phyloP scores from a whole-genome alignment of 2,113 vertebrate genomes.

The Malurus alboscapulatus region DNA sequence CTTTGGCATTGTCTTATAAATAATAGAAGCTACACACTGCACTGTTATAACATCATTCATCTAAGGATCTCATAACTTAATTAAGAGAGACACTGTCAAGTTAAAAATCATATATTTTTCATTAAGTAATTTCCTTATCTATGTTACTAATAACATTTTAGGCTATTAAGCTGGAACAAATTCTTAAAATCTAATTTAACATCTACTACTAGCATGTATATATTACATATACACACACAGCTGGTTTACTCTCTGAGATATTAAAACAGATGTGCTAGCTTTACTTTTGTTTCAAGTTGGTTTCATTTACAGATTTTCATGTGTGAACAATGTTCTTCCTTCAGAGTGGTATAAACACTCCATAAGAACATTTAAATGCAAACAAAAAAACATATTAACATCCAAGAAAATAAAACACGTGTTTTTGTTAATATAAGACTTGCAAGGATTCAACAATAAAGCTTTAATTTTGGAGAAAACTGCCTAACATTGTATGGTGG shows the following conservation, averaged over 20 bases:
- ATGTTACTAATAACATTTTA: slow-evolving; percentile 65
- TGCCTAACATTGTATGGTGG: not conserved
- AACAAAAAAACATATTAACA: slow-evolving; percentile 31
- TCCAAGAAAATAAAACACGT: slow-evolving; percentile 37
- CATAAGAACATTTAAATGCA: slow-evolving; percentile 6
- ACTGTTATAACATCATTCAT: slow-evolving; percentile 69
- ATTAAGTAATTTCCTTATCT: slow-evolving; percentile 75
- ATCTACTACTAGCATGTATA: slow-evolving; percentile 34
- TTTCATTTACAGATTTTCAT: slow-evolving; percentile 45
- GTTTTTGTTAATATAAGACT: slow-evolving; percentile 24
- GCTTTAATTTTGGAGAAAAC: not conserved
- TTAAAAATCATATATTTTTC: slow-evolving; percentile 71
- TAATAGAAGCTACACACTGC: slow-evolving; percentile 65
- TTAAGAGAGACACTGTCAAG: slow-evolving; percentile 68
- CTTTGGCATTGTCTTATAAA: slow-evolving; percentile 68
- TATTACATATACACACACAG: slow-evolving; percentile 59
- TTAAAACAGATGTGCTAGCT: slow-evolving; percentile 55
- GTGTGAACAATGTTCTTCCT: slow-evolving; percentile 29
- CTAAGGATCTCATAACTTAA: slow-evolving; percentile 70
- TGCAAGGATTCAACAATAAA: not conserved
- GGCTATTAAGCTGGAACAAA: slow-evolving; percentile 68
- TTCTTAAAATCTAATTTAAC: slow-evolving; percentile 68
- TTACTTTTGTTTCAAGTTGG: slow-evolving; percentile 48
- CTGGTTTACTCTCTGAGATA: slow-evolving; percentile 58
- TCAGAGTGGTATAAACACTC: slow-evolving; percentile 19